Evolutionary conservation across 2,888 invertebrate species (phyloP).

Genomic region (Muschampia plurimacula): DNA sequence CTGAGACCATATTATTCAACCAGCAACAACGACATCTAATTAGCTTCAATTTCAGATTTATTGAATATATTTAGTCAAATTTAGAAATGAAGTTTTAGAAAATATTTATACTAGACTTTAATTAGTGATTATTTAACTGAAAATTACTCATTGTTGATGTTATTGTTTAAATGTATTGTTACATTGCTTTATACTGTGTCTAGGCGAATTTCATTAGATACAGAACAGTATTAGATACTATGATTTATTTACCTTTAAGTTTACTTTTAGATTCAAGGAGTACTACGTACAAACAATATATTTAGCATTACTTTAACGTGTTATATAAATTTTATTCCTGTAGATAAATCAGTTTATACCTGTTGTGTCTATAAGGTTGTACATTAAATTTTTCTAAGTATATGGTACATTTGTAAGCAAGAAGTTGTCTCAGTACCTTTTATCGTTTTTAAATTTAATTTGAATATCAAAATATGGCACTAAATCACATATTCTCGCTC

Average conservation of each 20-base stretch:
- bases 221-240: background rate
- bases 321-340: background rate
- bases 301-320: conserved; percentile 10
- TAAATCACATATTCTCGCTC: too few relatives aligned
- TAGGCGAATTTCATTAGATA: background rate
- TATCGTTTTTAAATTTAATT: too few relatives aligned
- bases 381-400: too few relatives aligned
- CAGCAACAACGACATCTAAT: conserved; percentile 24
- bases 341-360: background rate
- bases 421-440: too few relatives aligned
- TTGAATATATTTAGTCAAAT: conserved; percentile 29
- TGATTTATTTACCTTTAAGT: background rate
- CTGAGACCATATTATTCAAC: conserved; percentile 6
- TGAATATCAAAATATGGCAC: too few relatives aligned
- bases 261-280: conserved; percentile 8
- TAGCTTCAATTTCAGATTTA: conserved; percentile 31
- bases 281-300: conserved; percentile 33
- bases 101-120: conserved; percentile 34
- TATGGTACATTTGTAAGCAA: too few relatives aligned
- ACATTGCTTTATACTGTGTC: background rate
- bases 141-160: conserved; percentile 21
- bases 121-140: conserved; percentile 26
- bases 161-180: conserved; percentile 19
- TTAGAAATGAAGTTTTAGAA: conserved; percentile 33
- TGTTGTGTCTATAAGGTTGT: background rate